Evolutionary conservation across 2,113 vertebrate genomes (phyloP).

Genomic region (Chunga burmeisteri): DNA sequence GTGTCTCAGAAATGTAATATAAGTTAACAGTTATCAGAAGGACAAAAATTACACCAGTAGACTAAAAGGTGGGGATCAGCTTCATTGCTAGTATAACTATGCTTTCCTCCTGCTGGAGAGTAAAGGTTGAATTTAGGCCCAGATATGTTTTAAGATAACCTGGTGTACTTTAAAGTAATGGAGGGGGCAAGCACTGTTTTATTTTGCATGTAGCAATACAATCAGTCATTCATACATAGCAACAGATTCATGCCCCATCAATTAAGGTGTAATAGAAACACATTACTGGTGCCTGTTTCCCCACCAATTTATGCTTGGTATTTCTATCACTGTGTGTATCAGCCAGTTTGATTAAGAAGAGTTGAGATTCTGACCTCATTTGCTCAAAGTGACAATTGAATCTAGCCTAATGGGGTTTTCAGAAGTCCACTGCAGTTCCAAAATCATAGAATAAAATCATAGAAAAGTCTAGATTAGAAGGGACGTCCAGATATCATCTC

Average conservation of each 20-base stretch:
- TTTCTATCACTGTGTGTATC: not conserved
- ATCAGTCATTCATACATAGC: not conserved
- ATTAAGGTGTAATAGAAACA: not conserved
- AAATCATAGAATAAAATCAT: not conserved
- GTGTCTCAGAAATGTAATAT: not conserved
- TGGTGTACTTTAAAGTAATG: not conserved
- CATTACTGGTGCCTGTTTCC: not conserved
- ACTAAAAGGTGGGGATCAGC: not conserved
- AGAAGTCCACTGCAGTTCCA: not conserved
- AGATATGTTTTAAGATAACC: not conserved
- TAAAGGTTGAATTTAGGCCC: not conserved
- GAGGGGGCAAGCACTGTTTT: not conserved
- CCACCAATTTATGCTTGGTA: not conserved
- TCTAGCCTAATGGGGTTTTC: not conserved
- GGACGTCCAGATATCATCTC: not conserved
- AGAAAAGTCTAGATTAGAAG: not conserved
- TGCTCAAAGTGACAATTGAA: not conserved
- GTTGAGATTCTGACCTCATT: not conserved
- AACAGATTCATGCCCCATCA: not conserved
- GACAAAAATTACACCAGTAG: not conserved
- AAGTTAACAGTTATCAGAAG: not conserved
- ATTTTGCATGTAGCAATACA: not conserved
- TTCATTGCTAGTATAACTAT: not conserved
- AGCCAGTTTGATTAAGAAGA: not conserved
- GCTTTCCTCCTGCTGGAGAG: not conserved